Percentiles rank a stretch among this genome's conserved stretches.
Conservation (phyloP, 2,113 vertebrate genomes). For the Morone chrysops region DNA sequence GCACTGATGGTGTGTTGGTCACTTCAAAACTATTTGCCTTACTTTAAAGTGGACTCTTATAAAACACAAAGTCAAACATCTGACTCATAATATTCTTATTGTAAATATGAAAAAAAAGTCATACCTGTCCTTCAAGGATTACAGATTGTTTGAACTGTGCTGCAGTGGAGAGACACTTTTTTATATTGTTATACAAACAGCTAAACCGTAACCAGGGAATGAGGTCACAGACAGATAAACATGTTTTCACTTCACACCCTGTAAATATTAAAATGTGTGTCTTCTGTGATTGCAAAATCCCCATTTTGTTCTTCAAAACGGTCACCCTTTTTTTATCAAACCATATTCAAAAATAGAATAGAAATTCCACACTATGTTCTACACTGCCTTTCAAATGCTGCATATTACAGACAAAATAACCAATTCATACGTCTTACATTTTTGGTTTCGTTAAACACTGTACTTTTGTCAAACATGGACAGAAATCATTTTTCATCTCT, state of each 20-base stretch:
- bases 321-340: background rate
- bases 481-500: background rate
- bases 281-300: conserved; percentile 7
- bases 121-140: background rate
- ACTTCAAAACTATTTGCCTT: conserved; percentile 1
- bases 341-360: background rate
- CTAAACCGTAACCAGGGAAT: background rate
- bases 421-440: background rate
- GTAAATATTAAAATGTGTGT: background rate
- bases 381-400: background rate
- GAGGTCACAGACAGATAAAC: background rate
- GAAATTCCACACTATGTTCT: background rate
- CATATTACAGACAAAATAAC: background rate
- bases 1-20: background rate
- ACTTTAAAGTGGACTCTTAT: background rate
- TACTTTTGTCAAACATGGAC: background rate
- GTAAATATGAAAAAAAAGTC: background rate
- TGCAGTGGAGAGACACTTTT: background rate
- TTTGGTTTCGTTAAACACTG: background rate
- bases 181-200: conserved; percentile 12
- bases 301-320: background rate
- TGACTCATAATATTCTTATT: background rate
- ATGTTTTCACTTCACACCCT: background rate
- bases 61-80: background rate
- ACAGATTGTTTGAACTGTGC: conserved; percentile 15